These are phyloP conservation scores for Hemiscyllium ocellatum DNA, from an alignment of 2,113 vertebrate genomes.

Conservation along the genomic window DNA sequence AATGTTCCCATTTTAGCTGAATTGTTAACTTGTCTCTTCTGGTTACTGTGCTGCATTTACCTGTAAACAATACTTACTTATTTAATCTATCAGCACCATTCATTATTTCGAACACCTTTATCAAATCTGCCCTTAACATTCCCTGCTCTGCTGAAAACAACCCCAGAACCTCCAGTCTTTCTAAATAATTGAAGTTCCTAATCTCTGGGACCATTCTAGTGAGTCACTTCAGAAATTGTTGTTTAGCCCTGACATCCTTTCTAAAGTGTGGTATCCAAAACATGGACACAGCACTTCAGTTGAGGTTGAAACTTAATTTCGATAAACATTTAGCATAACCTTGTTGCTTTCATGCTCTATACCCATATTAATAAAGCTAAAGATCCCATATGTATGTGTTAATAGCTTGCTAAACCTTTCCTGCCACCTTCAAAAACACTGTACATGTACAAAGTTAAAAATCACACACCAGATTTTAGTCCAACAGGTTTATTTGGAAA, in stretches of 20 bases:
- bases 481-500: no score
- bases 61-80: background rate
- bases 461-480: no score
- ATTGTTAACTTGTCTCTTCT: background rate
- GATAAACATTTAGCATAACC: background rate
- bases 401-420: background rate
- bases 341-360: background rate
- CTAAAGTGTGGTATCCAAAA: background rate
- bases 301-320: background rate
- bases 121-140: background rate
- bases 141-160: background rate
- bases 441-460: no score
- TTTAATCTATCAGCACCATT: background rate
- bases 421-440: background rate
- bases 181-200: no score
- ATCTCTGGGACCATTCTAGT: no score
- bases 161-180: background rate
- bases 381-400: background rate
- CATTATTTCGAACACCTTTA: background rate
- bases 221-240: no score
- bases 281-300: background rate
- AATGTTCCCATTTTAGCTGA: background rate
- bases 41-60: background rate
- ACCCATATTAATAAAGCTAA: background rate
- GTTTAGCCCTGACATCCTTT: background rate